Evolutionary conservation across 1,140 invertebrate species (phyloP).

Genomic region (Musca vetustissima): DNA sequence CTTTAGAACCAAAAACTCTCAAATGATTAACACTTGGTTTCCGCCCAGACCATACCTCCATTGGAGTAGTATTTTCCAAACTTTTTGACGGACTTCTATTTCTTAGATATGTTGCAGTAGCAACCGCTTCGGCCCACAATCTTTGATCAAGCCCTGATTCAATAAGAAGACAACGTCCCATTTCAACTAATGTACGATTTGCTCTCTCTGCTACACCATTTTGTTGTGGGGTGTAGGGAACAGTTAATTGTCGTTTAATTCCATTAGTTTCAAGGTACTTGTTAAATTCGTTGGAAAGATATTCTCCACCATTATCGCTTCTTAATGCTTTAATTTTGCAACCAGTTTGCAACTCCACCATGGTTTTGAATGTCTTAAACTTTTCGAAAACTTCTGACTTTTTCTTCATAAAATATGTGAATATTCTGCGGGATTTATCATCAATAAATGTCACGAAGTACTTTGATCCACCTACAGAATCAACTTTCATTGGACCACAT

Average conservation of each 20-base stretch:
- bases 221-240: conserved; percentile 33
- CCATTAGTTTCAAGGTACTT: conserved; percentile 26
- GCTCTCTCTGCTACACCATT: neutral
- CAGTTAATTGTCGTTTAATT: conserved; percentile 34
- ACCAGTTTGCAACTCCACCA: conserved; percentile 15
- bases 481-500: conserved; percentile 45
- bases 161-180: neutral
- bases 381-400: conserved; percentile 35
- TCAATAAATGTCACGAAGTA: conserved; percentile 56
- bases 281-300: conserved; percentile 27
- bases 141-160: neutral
- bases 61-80: neutral
- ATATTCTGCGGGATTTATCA: conserved; percentile 43
- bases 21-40: neutral
- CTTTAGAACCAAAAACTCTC: neutral
- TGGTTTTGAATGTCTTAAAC: conserved; percentile 21
- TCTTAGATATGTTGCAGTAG: neutral
- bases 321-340: conserved; percentile 12
- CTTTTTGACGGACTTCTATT: neutral
- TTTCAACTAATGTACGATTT: neutral
- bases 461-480: conserved; percentile 41
- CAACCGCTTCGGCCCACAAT: neutral
- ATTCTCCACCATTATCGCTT: conserved; percentile 46
- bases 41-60: neutral
- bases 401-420: conserved; percentile 47